Conservation (phyloP, 2,797 vertebrate genomes). For the Xenops minutus region DNA sequence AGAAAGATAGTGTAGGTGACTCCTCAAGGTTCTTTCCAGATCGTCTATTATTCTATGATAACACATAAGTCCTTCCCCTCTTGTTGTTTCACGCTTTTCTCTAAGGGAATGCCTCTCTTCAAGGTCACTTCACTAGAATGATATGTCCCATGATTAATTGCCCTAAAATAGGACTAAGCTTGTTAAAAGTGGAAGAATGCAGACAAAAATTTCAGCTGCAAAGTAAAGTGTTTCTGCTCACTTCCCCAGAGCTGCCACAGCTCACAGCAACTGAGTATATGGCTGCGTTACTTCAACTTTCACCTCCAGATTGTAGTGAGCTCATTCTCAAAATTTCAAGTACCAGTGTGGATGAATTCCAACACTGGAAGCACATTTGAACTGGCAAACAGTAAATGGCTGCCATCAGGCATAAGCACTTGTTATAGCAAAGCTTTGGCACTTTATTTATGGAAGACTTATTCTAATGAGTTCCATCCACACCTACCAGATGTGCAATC, state of each 20-base stretch:
- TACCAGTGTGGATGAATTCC: slow-evolving; percentile 59
- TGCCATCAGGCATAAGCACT: slow-evolving; percentile 59
- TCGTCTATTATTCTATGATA: not conserved
- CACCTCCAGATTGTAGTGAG: slow-evolving; percentile 16
- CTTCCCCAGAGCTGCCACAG: not conserved
- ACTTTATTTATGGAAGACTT: slow-evolving; percentile 62
- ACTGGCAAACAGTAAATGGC: slow-evolving; percentile 68
- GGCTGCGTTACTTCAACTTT: slow-evolving; percentile 3
- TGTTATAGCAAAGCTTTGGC: slow-evolving; percentile 69
- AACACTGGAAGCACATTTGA: slow-evolving; percentile 60
- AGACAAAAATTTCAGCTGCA: not conserved
- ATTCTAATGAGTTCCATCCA: slow-evolving; percentile 66
- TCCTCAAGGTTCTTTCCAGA: slow-evolving; percentile 21
- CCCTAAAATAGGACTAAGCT: not conserved
- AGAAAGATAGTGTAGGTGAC: not conserved
- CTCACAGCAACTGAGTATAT: not conserved
- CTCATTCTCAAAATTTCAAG: slow-evolving; percentile 55
- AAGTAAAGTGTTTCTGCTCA: not conserved
- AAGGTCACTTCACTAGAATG: not conserved
- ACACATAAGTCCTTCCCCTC: not conserved
- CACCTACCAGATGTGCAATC: slow-evolving; percentile 68
- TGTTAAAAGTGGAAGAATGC: not conserved
- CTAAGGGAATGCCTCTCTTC: not conserved
- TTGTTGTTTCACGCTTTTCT: not conserved
- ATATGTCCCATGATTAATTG: not conserved